These are phyloP conservation scores for Galaxias olidus DNA, from an alignment of 2,797 vertebrate genomes.

Conservation along the genomic window DNA sequence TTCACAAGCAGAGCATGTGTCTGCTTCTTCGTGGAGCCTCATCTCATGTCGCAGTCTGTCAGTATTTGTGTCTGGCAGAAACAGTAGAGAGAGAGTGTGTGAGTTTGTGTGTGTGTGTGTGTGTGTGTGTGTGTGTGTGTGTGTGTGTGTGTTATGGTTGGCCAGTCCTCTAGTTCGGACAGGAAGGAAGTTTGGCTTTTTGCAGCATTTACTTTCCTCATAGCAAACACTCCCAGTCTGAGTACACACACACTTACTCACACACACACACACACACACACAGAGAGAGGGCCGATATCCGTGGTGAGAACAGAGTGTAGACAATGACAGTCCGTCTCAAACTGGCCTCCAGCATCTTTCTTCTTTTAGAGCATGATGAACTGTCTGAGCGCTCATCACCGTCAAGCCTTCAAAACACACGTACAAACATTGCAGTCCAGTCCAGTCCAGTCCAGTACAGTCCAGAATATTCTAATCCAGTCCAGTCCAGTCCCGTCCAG, in stretches of 20 bases:
- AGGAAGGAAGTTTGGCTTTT: conserved; percentile 65
- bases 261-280: conserved; percentile 13
- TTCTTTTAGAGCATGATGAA: too few relatives aligned
- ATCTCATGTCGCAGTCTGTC: conserved; percentile 3
- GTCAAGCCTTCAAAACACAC: too few relatives aligned
- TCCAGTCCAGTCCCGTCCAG: too few relatives aligned
- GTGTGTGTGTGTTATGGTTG: conserved; percentile 42
- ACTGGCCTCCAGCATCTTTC: too few relatives aligned
- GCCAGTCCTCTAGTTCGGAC: conserved; percentile 54
- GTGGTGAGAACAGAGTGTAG: too few relatives aligned
- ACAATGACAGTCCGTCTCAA: too few relatives aligned
- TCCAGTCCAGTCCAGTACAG: too few relatives aligned
- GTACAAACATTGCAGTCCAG: too few relatives aligned
- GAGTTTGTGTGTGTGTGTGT: conserved; percentile 8
- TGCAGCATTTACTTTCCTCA: conserved; percentile 47
- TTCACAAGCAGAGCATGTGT: background rate
- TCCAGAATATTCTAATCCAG: too few relatives aligned
- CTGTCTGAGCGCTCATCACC: too few relatives aligned
- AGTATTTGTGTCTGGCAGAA: background rate
- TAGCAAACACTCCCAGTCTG: conserved; percentile 26
- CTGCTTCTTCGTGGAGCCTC: conserved; percentile 12
- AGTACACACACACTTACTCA: conserved; percentile 10
- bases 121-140: conserved; percentile 10
- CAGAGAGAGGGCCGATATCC: background rate
- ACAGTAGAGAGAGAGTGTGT: background rate